Evolutionary conservation across 1,140 invertebrate genomes (phyloP).

Genomic region (Bombus haemorrhoidalis): DNA sequence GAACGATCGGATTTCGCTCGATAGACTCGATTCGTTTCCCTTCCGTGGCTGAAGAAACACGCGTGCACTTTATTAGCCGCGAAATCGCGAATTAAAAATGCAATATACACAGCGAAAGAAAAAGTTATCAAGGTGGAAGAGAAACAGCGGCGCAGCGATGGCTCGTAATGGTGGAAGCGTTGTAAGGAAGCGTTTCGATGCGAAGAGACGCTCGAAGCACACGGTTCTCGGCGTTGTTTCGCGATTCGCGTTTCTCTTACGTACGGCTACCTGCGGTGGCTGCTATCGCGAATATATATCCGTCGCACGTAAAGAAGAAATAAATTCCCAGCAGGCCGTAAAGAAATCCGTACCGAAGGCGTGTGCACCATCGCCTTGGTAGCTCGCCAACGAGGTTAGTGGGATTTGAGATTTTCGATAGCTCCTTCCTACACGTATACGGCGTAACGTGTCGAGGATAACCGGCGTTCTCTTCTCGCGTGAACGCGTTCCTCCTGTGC

Average conservation of each 20-base stretch:
- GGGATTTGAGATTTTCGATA: slow-evolving; percentile 78
- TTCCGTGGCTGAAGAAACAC: not conserved
- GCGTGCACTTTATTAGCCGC: not conserved
- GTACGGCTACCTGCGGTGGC: slow-evolving; percentile 29
- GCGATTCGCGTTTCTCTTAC: not conserved
- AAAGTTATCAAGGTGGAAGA: not conserved
- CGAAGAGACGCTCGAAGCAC: not conserved
- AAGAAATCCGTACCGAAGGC: slow-evolving; percentile 68
- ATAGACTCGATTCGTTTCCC: not conserved
- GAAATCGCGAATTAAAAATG: not conserved
- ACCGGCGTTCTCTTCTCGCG: slow-evolving; percentile 50
- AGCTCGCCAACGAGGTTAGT: slow-evolving; percentile 76
- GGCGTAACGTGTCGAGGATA: slow-evolving; percentile 41
- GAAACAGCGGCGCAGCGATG: not conserved
- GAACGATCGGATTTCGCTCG: not conserved
- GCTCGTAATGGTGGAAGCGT: not conserved
- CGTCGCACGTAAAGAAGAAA: slow-evolving; percentile 66
- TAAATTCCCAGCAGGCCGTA: slow-evolving; percentile 68
- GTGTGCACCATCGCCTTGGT: slow-evolving; percentile 66
- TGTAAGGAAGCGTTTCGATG: not conserved
- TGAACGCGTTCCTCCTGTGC: slow-evolving; percentile 32
- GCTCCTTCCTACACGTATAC: slow-evolving; percentile 57
- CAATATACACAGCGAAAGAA: too few relatives aligned
- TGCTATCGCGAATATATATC: slow-evolving; percentile 55
- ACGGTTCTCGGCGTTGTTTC: not conserved